Percentiles rank a stretch among this genome's conserved stretches.
phyloP scores from a whole-genome alignment of 2,113 vertebrate species.

The Proterorhinus semilunaris region DNA sequence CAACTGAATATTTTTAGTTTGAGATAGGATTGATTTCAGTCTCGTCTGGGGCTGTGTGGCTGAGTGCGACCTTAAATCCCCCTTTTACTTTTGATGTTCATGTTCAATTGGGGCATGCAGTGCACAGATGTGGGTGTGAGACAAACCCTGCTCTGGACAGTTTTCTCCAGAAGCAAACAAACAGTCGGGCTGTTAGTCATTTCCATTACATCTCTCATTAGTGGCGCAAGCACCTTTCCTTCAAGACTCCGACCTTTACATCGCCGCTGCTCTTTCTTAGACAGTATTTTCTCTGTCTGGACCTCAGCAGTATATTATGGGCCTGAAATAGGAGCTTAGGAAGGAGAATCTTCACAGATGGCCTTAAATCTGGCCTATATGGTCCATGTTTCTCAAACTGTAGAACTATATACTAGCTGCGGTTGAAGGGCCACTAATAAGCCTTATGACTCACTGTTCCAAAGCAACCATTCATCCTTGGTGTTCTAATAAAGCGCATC shows the following conservation, averaged over 20 bases:
- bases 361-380: not conserved
- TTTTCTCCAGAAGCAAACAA: conserved; percentile 5
- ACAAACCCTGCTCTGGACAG: conserved; percentile 5
- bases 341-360: conserved; percentile 3
- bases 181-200: conserved; percentile 11
- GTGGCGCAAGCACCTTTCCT: conserved; percentile 20
- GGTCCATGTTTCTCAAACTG: not conserved
- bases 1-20: not conserved
- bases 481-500: too few relatives aligned
- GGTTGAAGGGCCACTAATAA: not conserved
- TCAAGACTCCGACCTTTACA: conserved; percentile 20
- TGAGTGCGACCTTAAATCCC: not conserved
- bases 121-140: conserved; percentile 44
- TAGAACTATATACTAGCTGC: not conserved
- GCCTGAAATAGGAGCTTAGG: conserved; percentile 2
- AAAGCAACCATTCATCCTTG: too few relatives aligned
- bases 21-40: not conserved
- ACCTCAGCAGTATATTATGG: conserved; percentile 3
- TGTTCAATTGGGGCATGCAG: conserved; percentile 39
- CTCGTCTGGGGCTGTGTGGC: conserved; percentile 19
- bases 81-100: conserved; percentile 60
- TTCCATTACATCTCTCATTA: conserved; percentile 26
- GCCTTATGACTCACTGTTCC: too few relatives aligned
- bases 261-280: conserved; percentile 10
- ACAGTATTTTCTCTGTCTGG: not conserved